Evolutionary conservation across 2,113 vertebrate genomes (phyloP).

Genomic region (Etheostoma spectabile): DNA sequence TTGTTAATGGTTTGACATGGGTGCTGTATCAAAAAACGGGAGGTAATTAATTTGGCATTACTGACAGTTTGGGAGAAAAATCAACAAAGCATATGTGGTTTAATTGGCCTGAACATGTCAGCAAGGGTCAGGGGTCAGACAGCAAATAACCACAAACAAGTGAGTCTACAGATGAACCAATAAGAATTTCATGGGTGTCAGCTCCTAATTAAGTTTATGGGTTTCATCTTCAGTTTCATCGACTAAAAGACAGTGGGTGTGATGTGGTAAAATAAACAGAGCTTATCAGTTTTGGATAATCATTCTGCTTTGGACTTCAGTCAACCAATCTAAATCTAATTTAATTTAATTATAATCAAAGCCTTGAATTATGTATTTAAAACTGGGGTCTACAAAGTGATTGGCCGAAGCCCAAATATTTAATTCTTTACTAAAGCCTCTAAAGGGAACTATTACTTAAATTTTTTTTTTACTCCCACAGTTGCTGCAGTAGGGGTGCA

Average conservation of each 20-base stretch:
- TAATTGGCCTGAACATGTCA: constrained; percentile 35
- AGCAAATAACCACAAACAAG: constrained; percentile 14
- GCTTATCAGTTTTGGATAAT: not conserved
- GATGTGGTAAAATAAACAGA: constrained; percentile 3
- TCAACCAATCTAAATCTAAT: constrained; percentile 1
- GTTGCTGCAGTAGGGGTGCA: not conserved
- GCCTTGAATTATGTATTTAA: not conserved
- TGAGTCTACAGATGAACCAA: constrained; percentile 17
- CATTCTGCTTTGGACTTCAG: constrained; percentile 4
- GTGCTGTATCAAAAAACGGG: not conserved
- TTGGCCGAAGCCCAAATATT: not conserved
- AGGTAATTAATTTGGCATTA: constrained; percentile 43
- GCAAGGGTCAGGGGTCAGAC: constrained; percentile 6
- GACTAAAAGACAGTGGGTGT: not conserved
- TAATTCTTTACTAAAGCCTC: not conserved
- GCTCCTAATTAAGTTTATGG: constrained; percentile 24
- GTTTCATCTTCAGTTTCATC: constrained; percentile 41
- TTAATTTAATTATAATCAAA: not conserved
- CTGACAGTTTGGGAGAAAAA: constrained; percentile 33
- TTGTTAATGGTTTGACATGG: constrained; percentile 20
- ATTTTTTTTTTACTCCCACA: no score
- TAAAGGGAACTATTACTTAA: no score
- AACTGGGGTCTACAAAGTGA: not conserved
- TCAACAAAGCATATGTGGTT: constrained; percentile 1
- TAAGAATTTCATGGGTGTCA: constrained; percentile 40